Base-by-base conservation (phyloP, 2,797 vertebrate species). In the Mallotus villosus region DNA sequence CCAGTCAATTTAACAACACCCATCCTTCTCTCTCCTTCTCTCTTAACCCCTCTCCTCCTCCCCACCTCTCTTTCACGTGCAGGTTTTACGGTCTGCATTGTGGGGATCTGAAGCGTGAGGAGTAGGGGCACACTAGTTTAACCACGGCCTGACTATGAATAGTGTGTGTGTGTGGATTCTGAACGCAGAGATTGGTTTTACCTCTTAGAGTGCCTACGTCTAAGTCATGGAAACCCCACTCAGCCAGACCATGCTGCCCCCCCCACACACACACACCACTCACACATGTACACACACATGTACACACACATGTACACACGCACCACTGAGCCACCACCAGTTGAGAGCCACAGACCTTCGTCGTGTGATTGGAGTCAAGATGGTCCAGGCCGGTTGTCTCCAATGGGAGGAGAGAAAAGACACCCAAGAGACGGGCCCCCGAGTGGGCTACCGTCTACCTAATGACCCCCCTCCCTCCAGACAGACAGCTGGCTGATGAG, bases 1-100 rank as follows among this genome's bases (percentile, higher is more conserved):
- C 90, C 88, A 88, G 84, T 91, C 91, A 92, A 92, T 93, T 93
- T 90, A 91, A 93, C 91, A 78, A 82, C 74, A 80, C 73, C 68
- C 27, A 34, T 63, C 17, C 7, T 29, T 34, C 61, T 34, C 61
- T 34, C 61, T 63, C 78, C 81, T 81, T 86, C 82, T 86, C 82
- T 84, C 84, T 84, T 79, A 82, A 82, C 80, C 74, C 75, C 77
- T 75, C 78, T 61, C 67, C 68, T 77, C 81, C 67, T 24, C 68
- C 72, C 78, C 12, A 12, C 34, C 37, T 14, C 81, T 78, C 74
- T 68, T 74, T 72, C 67, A 78, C 71, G 55, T 78, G 78, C 75
- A 58, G 73, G 81, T 85, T 86, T 84, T 84, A 87, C 78, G 81
- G 84, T 74, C 71, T 75, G 76, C 84, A 83, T 91, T 91, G 87